These are phyloP conservation scores for Orientallactaga sibirica DNA, from an alignment of 2,797 vertebrate species.

Conservation along the genomic window DNA sequence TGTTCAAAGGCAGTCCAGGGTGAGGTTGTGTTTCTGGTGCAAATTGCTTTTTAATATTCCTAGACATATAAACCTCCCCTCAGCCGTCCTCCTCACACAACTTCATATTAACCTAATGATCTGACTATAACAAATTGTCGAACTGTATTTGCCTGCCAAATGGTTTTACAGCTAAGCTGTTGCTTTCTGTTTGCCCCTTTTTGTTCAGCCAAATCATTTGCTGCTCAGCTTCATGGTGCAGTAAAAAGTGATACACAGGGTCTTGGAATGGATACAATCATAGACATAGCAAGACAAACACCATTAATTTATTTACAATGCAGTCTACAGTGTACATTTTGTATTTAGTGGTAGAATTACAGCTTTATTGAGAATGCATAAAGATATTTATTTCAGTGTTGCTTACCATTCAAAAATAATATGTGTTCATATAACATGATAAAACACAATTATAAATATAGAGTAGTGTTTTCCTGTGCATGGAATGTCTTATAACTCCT, in stretches of 20 bases:
- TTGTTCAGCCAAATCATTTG: constrained; percentile 72
- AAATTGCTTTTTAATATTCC: constrained; percentile 81
- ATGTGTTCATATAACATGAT: constrained; percentile 48
- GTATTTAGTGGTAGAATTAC: constrained; percentile 70
- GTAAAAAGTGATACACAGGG: constrained; percentile 67
- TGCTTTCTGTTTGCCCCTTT: constrained; percentile 70
- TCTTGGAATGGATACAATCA: constrained; percentile 69
- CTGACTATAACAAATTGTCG: constrained; percentile 75
- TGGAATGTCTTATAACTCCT: constrained; percentile 56
- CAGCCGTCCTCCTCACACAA: constrained; percentile 65
- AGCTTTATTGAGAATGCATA: constrained; percentile 61
- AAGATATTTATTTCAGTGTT: constrained; percentile 64
- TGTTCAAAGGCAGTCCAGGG: constrained; percentile 56
- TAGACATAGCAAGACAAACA: constrained; percentile 71
- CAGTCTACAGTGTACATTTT: constrained; percentile 50
- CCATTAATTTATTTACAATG: constrained; percentile 70
- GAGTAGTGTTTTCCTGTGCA: not conserved
- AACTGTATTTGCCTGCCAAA: constrained; percentile 74
- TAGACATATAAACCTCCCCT: constrained; percentile 68
- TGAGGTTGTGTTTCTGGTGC: constrained; percentile 55
- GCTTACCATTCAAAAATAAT: constrained; percentile 59
- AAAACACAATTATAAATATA: constrained; percentile 70
- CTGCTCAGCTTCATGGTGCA: constrained; percentile 53
- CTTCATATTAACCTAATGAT: constrained; percentile 81
- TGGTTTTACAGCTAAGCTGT: constrained; percentile 73